Evolutionary conservation across 1,140 invertebrate genomes (phyloP), one percentile per base, ranked within the genome.

Genomic region (Asobara japonica): DNA sequence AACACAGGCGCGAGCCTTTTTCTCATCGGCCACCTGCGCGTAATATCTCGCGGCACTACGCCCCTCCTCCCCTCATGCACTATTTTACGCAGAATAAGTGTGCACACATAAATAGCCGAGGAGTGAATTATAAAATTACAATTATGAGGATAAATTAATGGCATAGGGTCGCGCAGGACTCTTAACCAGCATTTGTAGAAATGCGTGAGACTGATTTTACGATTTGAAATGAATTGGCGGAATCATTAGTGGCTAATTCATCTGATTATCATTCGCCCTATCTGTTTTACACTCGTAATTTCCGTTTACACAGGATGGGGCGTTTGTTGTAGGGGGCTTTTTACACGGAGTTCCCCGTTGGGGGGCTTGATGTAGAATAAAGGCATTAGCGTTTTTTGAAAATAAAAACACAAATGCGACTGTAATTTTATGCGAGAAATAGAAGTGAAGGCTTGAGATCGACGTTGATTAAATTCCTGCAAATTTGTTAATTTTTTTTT

Each of bases 11-110:
- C 25, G n/a, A 56, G 3, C 3, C 20, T 56, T 56, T 56, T 56
- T 56, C 48, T 33, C 67, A 69, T 25, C 16, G 25, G 11, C 67
- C 27, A 30, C 33, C 27, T 51, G 51, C 51, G 18, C 51, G 51
- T 56, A 56, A 56, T 56, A 56, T 56, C 51, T 56, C 51, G 11
- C 20, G 3, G 22, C 51, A 56, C 25, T 56, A 56, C 22, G 10
- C 25, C 51, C 18, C 22, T 18, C 22, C 51, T 56, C 22, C 22
- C 22, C 51, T 56, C 5, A 25, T 56, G 51, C 22, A 56, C 51
- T 56, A 56, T 56, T 56, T 56, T 25, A 25, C 51, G 25, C 51
- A 22, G 25, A 27, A 56, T 56, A 27, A 56, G 22, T 56, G 51
- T 25, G 22, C 51, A 18, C 22, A 25, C 25, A 56, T 56, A 27